A percentile compares a stretch with the other conserved stretches of the same genome.
Conservation (phyloP, 2,888 invertebrate genomes). For the Torymus tubicola region DNA sequence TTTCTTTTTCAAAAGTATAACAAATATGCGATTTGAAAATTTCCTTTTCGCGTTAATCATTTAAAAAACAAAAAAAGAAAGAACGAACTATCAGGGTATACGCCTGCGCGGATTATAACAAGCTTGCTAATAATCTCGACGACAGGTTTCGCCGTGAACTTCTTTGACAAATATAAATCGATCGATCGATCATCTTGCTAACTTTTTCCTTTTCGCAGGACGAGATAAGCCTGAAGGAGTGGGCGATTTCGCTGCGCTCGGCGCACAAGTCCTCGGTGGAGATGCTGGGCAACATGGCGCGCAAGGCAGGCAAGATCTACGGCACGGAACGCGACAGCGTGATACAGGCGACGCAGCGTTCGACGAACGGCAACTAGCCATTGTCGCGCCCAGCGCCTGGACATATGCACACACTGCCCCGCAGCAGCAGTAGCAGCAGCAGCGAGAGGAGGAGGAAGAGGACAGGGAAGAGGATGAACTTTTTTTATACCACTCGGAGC, state of each 20-base stretch:
- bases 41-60: no score
- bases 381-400: constrained; percentile 32
- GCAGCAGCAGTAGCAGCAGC: no score
- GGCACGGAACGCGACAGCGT: constrained; percentile 85
- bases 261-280: constrained; percentile 98
- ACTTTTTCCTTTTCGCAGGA: constrained; percentile 80
- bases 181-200: no score
- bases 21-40: no score
- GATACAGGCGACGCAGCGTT: constrained; percentile 76
- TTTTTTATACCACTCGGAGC: constrained; percentile 30
- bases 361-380: constrained; percentile 79
- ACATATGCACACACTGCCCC: no score
- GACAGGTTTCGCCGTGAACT: no score
- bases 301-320: constrained; percentile 99
- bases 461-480: not conserved
- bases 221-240: constrained; percentile 98
- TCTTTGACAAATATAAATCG: no score
- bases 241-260: constrained; percentile 95
- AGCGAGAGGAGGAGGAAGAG: not conserved
- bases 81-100: no score
- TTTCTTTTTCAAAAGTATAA: no score
- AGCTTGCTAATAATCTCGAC: no score
- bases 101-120: no score
- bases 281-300: constrained; percentile 97
- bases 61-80: no score